Base-by-base conservation (phyloP, 2,888 invertebrate species). In the Ophion slaviceki region DNA sequence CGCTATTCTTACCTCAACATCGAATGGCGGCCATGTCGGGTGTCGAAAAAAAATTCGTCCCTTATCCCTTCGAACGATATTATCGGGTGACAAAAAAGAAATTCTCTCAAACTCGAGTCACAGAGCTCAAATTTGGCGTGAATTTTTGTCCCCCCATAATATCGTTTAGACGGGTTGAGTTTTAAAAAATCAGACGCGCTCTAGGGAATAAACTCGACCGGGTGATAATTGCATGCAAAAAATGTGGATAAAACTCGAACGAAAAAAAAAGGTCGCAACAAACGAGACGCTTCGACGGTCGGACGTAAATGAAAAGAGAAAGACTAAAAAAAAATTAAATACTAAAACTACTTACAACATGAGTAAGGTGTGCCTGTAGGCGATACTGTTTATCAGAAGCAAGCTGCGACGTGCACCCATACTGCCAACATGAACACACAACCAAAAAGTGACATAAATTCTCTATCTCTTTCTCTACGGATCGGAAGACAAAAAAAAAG, bases 321-420 rank as follows among this genome's bases (percentile, higher is more conserved):
- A 87, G 82, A 90, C 28, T 45, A 61, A 80, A 84, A 78, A 24
- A 47, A 79, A 86, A 86, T 80, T 86, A 86, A 81, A 81, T 82
- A 80, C 93, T 93, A 92, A 53, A 92, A 78, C 94, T 96, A 96
- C 96, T 96, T 96, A 96, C 96, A 96, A 95, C 94, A 95, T 94
- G 94, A 96, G 95, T 94, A 96, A 96, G 94, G 96, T 95, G 95
- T 96, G 96, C 94, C 95, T 95, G 94, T 95, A 96, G 94, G 96
- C 96, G 95, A 96, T 95, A 95, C 95, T 96, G 96, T 96, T 96
- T 95, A 96, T 95, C 95, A 96, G 95, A 95, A 96, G 96, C 95
- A 96, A 95, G 94, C 95, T 96, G 94, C 96, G 95, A 93, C 96
- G 96, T 95, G 96, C 94, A 94, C 93, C 94, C 94, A 95, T 94